Conservation (phyloP, 1,140 invertebrate genomes). For the Anthonomus grandis region DNA sequence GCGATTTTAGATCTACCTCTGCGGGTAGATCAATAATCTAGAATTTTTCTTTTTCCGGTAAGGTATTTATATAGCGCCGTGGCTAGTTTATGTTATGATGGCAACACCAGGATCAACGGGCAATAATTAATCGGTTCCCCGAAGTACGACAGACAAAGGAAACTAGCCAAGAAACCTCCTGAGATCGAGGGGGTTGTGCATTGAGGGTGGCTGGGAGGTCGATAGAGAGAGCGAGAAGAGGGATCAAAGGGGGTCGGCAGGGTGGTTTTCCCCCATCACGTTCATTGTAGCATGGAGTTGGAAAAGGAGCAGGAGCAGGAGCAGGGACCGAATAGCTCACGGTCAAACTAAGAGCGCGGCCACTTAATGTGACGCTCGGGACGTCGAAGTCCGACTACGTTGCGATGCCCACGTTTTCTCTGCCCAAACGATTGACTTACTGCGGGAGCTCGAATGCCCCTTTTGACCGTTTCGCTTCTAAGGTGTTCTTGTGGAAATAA, state of each 20-base stretch:
- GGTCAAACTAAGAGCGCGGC: slow-evolving; percentile 48
- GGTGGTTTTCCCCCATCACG: too few relatives aligned
- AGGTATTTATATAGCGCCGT: slow-evolving; percentile 24
- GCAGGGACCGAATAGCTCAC: slow-evolving; percentile 46
- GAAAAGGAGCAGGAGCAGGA: slow-evolving; percentile 3
- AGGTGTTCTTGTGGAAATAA: slow-evolving; percentile 17
- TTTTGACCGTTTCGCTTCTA: slow-evolving; percentile 15
- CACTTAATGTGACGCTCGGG: slow-evolving; percentile 50
- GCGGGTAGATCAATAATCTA: background rate
- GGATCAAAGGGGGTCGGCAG: slow-evolving; percentile 3
- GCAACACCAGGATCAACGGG: slow-evolving; percentile 39
- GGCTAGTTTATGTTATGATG: slow-evolving; percentile 44
- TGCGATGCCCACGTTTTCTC: slow-evolving; percentile 14
- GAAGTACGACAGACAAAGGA: slow-evolving; percentile 47
- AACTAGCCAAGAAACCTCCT: slow-evolving; percentile 40
- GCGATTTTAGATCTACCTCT: too few relatives aligned
- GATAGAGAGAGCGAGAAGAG: slow-evolving; percentile 19
- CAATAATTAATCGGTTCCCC: slow-evolving; percentile 49
- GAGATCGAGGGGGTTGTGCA: slow-evolving; percentile 38
- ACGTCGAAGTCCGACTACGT: slow-evolving; percentile 35
- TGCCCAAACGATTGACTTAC: slow-evolving; percentile 29
- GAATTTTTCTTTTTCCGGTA: slow-evolving; percentile 13
- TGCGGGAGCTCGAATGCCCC: slow-evolving; percentile 22
- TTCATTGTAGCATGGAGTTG: too few relatives aligned
- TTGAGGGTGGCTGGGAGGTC: slow-evolving; percentile 31